Base-by-base conservation (phyloP, 2,797 vertebrate genomes). In the Peromyscus eremicus region DNA sequence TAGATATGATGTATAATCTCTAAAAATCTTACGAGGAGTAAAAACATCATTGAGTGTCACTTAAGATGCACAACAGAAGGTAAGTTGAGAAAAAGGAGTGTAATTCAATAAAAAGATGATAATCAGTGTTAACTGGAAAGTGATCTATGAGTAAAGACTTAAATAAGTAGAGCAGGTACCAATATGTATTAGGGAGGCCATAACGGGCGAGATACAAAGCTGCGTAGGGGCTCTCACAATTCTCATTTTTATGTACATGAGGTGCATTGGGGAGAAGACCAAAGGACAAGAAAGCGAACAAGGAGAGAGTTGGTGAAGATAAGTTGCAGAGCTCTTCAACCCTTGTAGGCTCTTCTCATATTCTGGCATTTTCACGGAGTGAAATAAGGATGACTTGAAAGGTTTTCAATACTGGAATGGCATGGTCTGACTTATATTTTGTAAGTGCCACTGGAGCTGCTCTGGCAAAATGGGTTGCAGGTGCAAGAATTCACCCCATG, bases 131-230 rank as follows among this genome's bases (percentile, higher is more conserved):
- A 55, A 23, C 90, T 32, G 17, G 9, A 64, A 64, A 85, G 3
- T 62, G 10, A 89, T 82, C 62, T 27, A 40, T 84, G 52, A 71
- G 21, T 57, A 49, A 70, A 32, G 10, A 81, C 13, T 46, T 76
- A 62, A 32, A 8, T 32, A 86, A 34, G 6, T 5, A 19, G 49
- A 37, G 5, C 32, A 34, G 29, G 7, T 62, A 34, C 21, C 6
- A 5, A 11, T 11, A 55, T 0, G 0, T 12, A 2, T 16, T 52
- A 27, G 46, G 32, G 3, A 27, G 10, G 5, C 1, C 2, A 13
- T 1, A 68, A n/a, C 16, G 49, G 11, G 37, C 3, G 2, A 64
- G 37, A 43, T 11, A 10, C 14, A 83, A 40, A 62, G 27, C 40
- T 85, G 5, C 19, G 0, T 11, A 13, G 9, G 34, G 37, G 29